Evolutionary conservation across 2,888 invertebrate genomes (phyloP).

Genomic region (Sinotaia quadrata): DNA sequence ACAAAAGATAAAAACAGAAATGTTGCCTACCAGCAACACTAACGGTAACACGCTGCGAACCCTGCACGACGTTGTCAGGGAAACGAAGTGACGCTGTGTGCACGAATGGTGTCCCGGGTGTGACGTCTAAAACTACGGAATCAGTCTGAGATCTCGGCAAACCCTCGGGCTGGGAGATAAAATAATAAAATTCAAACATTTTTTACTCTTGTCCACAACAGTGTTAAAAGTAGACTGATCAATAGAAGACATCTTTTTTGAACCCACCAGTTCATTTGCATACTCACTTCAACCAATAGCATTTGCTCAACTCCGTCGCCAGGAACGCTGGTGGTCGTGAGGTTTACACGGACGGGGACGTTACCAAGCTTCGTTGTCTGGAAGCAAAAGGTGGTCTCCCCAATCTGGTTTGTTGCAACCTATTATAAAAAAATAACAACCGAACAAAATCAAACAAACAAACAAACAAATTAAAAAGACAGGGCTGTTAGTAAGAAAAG

Average conservation of each 20-base stretch:
- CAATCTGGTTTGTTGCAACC: slow-evolving; percentile 18
- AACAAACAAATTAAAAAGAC: no score
- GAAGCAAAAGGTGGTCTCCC: slow-evolving; percentile 27
- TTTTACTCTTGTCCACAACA: no score
- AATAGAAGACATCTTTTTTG: no score
- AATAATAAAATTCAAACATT: no score
- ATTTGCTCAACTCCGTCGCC: slow-evolving; percentile 34
- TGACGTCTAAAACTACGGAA: slow-evolving; percentile 20
- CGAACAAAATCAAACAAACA: no score
- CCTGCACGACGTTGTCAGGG: slow-evolving; percentile 81
- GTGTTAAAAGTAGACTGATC: no score
- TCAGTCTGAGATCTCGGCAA: background rate
- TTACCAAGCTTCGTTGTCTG: slow-evolving; percentile 19
- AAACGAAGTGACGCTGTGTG: slow-evolving; percentile 81
- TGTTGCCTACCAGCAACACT: slow-evolving; percentile 76
- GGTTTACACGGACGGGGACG: slow-evolving; percentile 23
- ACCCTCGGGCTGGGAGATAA: slow-evolving; percentile 39
- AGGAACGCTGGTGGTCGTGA: slow-evolving; percentile 17
- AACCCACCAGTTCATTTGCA: no score
- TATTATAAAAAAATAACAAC: no score
- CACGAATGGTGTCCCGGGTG: slow-evolving; percentile 22
- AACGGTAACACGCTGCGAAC: slow-evolving; percentile 82
- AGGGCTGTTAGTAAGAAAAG: no score
- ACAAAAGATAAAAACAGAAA: no score
- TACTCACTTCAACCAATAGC: slow-evolving; percentile 25